phyloP scores from a whole-genome alignment of 1,140 invertebrate species.

The Choristoneura fumiferana region DNA sequence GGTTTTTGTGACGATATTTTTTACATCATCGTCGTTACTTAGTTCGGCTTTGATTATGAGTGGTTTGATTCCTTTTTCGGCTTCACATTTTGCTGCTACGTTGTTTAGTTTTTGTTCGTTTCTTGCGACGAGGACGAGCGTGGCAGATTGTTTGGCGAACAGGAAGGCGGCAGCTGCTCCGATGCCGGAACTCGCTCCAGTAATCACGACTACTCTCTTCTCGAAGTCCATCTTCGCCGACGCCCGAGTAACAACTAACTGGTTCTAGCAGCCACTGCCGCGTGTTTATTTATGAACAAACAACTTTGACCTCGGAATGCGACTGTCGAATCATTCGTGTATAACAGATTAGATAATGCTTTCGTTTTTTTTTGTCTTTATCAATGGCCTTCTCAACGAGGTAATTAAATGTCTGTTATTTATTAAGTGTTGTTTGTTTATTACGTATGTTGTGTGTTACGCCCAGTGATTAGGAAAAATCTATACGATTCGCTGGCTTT shows the following conservation, averaged over 20 bases:
- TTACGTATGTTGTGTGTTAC: too few relatives aligned
- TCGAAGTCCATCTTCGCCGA: conserved; percentile 62
- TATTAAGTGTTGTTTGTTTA: too few relatives aligned
- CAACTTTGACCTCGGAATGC: conserved; percentile 1
- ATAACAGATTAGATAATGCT: conserved; percentile 12
- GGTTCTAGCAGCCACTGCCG: neutral
- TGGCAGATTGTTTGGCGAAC: conserved; percentile 84
- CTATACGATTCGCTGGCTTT: too few relatives aligned
- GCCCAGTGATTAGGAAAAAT: too few relatives aligned
- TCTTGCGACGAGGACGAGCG: conserved; percentile 83
- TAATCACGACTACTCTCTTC: conserved; percentile 81
- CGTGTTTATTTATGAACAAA: conserved; percentile 9
- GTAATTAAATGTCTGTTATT: too few relatives aligned
- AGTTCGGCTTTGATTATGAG: conserved; percentile 79
- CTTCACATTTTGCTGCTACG: conserved; percentile 64
- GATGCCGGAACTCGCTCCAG: conserved; percentile 90
- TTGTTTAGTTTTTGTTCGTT: conserved; percentile 83
- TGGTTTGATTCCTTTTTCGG: conserved; percentile 51
- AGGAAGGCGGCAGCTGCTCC: conserved; percentile 86
- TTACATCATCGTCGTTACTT: conserved; percentile 80
- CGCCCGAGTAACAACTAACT: conserved; percentile 25
- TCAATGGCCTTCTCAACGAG: neutral
- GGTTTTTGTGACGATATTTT: conserved; percentile 80
- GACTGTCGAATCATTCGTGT: neutral
- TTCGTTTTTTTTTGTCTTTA: neutral